Evolutionary conservation across 2,113 vertebrate species (phyloP).

Genomic region (Crotalus helleri): DNA sequence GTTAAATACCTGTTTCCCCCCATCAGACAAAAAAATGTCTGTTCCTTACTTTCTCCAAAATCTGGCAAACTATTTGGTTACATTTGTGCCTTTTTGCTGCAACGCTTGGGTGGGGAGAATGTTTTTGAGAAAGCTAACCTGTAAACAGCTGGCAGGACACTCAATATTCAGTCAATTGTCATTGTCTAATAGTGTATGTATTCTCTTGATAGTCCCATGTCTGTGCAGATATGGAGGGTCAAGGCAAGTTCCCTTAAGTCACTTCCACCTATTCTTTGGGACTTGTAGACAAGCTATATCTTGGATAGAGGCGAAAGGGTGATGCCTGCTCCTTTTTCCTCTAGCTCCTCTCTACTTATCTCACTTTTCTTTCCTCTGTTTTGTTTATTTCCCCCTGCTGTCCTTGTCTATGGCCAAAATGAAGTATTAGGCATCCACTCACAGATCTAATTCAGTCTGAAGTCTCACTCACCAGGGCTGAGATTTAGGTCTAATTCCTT

Average conservation of each 20-base stretch:
- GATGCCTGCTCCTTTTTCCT: not conserved
- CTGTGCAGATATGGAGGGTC: not conserved
- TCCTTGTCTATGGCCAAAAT: not conserved
- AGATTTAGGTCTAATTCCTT: not conserved
- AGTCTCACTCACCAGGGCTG: not conserved
- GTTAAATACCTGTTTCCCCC: not conserved
- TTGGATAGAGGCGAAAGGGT: not conserved
- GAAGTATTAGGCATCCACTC: no score
- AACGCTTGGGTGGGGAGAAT: not conserved
- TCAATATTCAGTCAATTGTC: not conserved
- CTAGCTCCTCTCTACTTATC: not conserved
- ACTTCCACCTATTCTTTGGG: constrained; percentile 16
- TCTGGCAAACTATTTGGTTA: not conserved
- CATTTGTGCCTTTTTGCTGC: not conserved
- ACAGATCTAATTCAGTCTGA: not conserved
- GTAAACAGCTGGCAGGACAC: not conserved
- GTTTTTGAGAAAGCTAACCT: not conserved
- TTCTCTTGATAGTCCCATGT: not conserved
- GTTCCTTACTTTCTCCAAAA: not conserved
- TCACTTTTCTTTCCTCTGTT: not conserved
- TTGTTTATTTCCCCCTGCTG: not conserved
- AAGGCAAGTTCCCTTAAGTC: not conserved
- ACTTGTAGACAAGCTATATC: not conserved
- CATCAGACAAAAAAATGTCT: not conserved
- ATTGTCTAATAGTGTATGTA: not conserved